Evolutionary conservation across 1,140 invertebrate species (phyloP).

Genomic region (Phortica variegata): DNA sequence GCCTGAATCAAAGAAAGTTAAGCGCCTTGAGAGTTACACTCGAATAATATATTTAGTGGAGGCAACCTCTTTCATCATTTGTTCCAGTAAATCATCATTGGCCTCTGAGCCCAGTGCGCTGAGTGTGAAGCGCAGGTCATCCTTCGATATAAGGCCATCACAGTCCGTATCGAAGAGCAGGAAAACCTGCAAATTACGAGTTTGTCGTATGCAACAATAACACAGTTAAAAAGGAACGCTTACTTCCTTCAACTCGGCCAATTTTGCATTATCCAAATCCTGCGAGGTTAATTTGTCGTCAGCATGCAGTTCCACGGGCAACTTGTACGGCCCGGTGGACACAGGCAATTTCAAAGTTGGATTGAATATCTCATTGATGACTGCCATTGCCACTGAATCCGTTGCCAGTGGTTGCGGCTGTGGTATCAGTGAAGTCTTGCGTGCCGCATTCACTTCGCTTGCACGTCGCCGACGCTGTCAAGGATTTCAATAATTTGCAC

Average conservation of each 20-base stretch:
- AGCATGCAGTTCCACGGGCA: conserved; percentile 61
- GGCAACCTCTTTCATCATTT: conserved; percentile 63
- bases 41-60: neutral
- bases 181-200: conserved; percentile 62
- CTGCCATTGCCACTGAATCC: conserved; percentile 53
- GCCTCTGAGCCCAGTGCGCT: conserved; percentile 61
- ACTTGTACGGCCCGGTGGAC: conserved; percentile 55
- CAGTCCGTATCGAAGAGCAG: conserved; percentile 63
- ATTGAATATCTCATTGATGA: conserved; percentile 59
- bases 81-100: conserved; percentile 60
- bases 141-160: conserved; percentile 63
- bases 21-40: neutral
- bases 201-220: neutral
- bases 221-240: conserved; percentile 3
- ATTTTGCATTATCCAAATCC: conserved; percentile 61
- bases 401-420: conserved; percentile 23
- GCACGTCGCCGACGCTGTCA: conserved; percentile 38
- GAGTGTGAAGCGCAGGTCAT: conserved; percentile 63
- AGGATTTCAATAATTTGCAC: neutral
- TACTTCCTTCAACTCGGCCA: conserved; percentile 63
- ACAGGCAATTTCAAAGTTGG: conserved; percentile 46
- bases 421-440: conserved; percentile 35
- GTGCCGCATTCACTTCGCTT: conserved; percentile 23
- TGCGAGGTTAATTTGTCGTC: conserved; percentile 57
- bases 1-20: conserved; percentile 49